phyloP scores from a whole-genome alignment of 2,113 vertebrate genomes.

The Limnothrissa miodon region DNA sequence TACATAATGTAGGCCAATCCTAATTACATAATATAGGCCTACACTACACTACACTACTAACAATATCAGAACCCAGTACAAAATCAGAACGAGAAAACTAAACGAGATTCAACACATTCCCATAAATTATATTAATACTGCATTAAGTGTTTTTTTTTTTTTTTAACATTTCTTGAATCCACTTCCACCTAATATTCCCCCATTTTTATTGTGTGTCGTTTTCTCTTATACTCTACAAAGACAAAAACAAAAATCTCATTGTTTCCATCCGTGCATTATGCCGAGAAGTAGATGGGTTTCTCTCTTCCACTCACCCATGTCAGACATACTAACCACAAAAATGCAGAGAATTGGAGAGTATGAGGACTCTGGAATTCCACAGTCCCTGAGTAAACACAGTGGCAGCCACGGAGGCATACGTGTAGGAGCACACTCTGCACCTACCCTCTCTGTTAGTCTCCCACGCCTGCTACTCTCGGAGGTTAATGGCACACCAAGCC shows the following conservation, averaged over 20 bases:
- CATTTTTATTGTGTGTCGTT: slow-evolving; percentile 64
- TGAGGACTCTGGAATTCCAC: slow-evolving; percentile 85
- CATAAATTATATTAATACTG: too few relatives aligned
- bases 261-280: slow-evolving; percentile 84
- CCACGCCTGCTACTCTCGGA: neutral
- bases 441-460: slow-evolving; percentile 57
- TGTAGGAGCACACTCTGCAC: slow-evolving; percentile 70
- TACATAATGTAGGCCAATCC: too few relatives aligned
- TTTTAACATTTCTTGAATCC: slow-evolving; percentile 40
- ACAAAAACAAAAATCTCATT: slow-evolving; percentile 48
- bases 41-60: too few relatives aligned
- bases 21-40: too few relatives aligned
- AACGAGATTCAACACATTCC: too few relatives aligned
- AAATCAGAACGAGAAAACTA: too few relatives aligned
- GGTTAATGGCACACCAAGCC: neutral
- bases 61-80: too few relatives aligned
- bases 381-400: slow-evolving; percentile 81
- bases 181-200: neutral
- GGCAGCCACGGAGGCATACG: slow-evolving; percentile 77
- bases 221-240: slow-evolving; percentile 55
- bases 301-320: slow-evolving; percentile 94
- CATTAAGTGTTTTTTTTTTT: slow-evolving; percentile 39
- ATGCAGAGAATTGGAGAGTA: slow-evolving; percentile 86
- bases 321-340: slow-evolving; percentile 92
- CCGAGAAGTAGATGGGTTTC: slow-evolving; percentile 91